These are phyloP conservation scores for Zosterops japonicus DNA, from an alignment of 2,113 vertebrate species.

Conservation along the genomic window DNA sequence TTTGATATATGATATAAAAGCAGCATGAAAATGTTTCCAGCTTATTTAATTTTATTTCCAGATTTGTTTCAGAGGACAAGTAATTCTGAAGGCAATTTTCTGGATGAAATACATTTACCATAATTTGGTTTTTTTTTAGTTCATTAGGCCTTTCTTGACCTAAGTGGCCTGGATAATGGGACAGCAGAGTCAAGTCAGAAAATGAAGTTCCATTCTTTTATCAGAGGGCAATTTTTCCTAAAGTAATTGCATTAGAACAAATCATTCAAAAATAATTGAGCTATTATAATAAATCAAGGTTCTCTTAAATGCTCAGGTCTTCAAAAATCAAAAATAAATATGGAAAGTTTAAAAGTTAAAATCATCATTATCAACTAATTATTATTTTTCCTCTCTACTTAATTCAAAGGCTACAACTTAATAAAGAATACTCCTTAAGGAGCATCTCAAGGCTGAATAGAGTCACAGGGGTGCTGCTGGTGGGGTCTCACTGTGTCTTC, in stretches of 20 bases:
- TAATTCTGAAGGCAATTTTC: neutral
- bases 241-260: neutral
- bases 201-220: neutral
- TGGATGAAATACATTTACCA: neutral
- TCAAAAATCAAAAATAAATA: neutral
- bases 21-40: neutral
- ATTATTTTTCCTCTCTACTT: neutral
- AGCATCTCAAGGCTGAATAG: neutral
- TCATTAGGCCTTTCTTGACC: neutral
- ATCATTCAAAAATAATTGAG: neutral
- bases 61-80: neutral
- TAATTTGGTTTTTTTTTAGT: neutral
- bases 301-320: neutral
- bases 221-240: neutral
- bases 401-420: neutral
- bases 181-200: neutral
- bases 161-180: neutral
- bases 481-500: accelerated
- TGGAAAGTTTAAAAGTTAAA: neutral
- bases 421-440: neutral
- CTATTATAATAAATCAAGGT: neutral
- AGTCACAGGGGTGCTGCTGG: neutral
- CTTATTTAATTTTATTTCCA: slow-evolving; percentile 15
- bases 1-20: neutral
- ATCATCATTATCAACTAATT: neutral